Evolutionary conservation across 2,888 invertebrate species (phyloP).

Genomic region (Heliconius charithonia): DNA sequence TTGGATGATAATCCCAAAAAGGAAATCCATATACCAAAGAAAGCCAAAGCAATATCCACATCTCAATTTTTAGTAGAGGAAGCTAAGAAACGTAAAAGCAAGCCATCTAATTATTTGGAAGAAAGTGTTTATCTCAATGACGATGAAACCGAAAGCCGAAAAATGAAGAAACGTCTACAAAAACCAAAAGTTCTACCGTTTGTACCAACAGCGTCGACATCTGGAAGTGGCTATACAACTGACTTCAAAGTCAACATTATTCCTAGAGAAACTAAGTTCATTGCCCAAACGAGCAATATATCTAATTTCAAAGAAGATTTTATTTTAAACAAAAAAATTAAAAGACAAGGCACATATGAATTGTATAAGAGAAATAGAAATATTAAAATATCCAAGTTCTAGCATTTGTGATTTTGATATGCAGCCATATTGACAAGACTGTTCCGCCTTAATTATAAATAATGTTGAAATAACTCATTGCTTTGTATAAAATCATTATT

Average conservation of each 20-base stretch:
- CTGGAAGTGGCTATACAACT: constrained; percentile 72
- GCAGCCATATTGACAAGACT: neutral
- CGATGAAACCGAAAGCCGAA: constrained; percentile 44
- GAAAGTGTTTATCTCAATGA: constrained; percentile 73
- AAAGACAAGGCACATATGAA: constrained; percentile 69
- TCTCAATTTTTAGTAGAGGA: constrained; percentile 69
- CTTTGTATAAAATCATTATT: constrained; percentile 17
- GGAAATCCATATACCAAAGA: constrained; percentile 50
- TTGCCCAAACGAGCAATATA: constrained; percentile 61
- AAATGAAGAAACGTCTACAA: constrained; percentile 35
- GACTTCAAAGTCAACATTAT: constrained; percentile 71
- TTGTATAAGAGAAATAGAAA: constrained; percentile 67
- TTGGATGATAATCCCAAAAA: constrained; percentile 63
- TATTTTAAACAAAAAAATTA: constrained; percentile 64
- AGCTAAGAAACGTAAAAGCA: constrained; percentile 60
- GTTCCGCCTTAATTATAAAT: constrained; percentile 19
- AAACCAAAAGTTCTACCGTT: constrained; percentile 64
- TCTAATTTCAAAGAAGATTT: constrained; percentile 68
- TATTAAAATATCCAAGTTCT: constrained; percentile 73
- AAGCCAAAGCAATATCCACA: constrained; percentile 62
- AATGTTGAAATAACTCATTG: constrained; percentile 5
- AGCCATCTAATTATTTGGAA: constrained; percentile 76
- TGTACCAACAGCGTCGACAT: constrained; percentile 69
- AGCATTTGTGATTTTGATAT: constrained; percentile 42
- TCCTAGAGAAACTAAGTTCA: constrained; percentile 65